Evolutionary conservation across 2,888 invertebrate genomes (phyloP).

Genomic region (Pammene aurita): DNA sequence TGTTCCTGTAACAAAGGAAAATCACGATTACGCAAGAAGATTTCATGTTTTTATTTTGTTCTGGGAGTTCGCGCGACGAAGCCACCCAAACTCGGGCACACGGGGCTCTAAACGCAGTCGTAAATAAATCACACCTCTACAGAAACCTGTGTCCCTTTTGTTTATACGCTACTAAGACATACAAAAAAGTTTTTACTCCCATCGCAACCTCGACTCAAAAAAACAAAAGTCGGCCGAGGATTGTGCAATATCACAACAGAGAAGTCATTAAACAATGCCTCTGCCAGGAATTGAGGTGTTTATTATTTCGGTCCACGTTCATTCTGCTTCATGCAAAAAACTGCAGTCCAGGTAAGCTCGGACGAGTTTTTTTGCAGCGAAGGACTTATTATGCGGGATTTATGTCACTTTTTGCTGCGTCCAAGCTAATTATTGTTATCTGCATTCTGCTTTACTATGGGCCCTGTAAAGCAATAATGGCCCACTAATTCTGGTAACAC

Average conservation of each 20-base stretch:
- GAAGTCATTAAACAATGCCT: conserved; percentile 81
- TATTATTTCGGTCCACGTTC: conserved; percentile 76
- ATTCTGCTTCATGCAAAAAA: conserved; percentile 75
- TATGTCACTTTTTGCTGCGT: conserved; percentile 81
- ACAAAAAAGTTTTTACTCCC: conserved; percentile 75
- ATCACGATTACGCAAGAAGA: conserved; percentile 50
- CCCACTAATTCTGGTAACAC: conserved; percentile 82
- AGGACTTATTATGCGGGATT: conserved; percentile 82
- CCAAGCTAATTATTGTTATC: conserved; percentile 83
- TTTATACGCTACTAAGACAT: conserved; percentile 81
- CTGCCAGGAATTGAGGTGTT: conserved; percentile 82
- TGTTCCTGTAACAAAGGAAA: conserved; percentile 79
- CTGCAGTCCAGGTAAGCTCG: conserved; percentile 73
- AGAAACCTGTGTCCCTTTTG: conserved; percentile 73
- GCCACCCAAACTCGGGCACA: conserved; percentile 74
- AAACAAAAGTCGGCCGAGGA: conserved; percentile 66
- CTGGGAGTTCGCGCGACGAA: conserved; percentile 56
- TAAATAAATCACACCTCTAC: conserved; percentile 83
- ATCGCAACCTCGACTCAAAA: conserved; percentile 70
- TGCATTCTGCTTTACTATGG: conserved; percentile 77
- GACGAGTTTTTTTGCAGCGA: conserved; percentile 68
- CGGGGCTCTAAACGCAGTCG: conserved; percentile 72
- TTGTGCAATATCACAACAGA: conserved; percentile 83
- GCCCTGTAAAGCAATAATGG: conserved; percentile 77
- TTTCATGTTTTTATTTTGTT: conserved; percentile 25